Evolutionary conservation across 2,797 vertebrate genomes (phyloP), one percentile per base, ranked within the genome.

Genomic region (Liasis olivaceus): DNA sequence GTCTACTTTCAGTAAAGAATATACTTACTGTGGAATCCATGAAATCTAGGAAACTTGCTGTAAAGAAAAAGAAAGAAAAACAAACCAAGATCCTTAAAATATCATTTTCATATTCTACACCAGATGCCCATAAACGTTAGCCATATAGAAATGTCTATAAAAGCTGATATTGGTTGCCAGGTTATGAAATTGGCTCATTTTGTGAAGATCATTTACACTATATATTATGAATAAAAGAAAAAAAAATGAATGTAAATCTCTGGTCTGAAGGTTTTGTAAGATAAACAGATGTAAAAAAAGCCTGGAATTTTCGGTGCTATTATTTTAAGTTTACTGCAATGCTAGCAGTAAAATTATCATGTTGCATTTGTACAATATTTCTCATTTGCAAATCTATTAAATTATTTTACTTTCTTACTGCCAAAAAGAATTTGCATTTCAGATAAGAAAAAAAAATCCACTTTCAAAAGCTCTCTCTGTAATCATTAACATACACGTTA

Each of bases 331-430:
- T 93, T 90, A 9, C 86, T 93, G 91, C 89, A 93, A 28, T 58
- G 92, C 69, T 64, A 88, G 89, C 92, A 91, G 85, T 77, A 0
- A 63, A 88, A 17, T 0, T 15, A 85, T 95, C 93, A 0, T 26
- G 20, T 54, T 3, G 64, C 28, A 89, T 59, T 90, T 60, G 92
- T 87, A 59, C 92, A 91, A 88, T 90, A 90, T 90, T 93, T 84
- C 89, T 90, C 90, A 93, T 93, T 91, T 93, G 92, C 92, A 91
- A 59, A 93, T 91, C 92, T 93, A 91, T 93, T 93, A 93, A 93
- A 91, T 93, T 91, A 93, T 91, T 93, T 89, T 85, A 91, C 86
- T 93, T 93, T 85, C 72, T 15, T 77, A 84, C 87, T 64, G 69
- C 87, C 85, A 17, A 89, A 91, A 22, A 1, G 87, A 22, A 69